A percentile compares a stretch with the other conserved stretches of the same genome.
phyloP scores from a whole-genome alignment of 2,888 invertebrate genomes.

The Tuberolachnus salignus region DNA sequence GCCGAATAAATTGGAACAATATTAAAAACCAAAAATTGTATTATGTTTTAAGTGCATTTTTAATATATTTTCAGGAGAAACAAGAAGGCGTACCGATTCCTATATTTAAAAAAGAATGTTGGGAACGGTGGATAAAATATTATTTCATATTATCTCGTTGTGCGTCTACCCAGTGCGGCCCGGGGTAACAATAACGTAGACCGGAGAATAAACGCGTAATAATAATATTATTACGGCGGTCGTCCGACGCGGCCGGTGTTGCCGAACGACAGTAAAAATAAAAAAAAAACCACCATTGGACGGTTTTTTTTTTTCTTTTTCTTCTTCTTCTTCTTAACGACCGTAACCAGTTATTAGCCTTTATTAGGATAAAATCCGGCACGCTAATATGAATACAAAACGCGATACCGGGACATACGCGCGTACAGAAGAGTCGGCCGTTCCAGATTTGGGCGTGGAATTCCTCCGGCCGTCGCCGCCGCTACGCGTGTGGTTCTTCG shows the following conservation, averaged over 20 bases:
- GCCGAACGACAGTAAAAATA: no score
- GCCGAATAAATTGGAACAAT: no score
- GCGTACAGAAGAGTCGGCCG: no score
- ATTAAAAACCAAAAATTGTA: no score
- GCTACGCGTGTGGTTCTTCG: background rate
- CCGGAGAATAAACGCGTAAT: background rate
- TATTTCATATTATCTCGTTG: background rate
- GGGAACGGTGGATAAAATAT: no score
- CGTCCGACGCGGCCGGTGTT: no score
- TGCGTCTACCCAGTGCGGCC: background rate
- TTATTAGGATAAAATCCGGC: conserved; percentile 51
- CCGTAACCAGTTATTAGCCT: conserved; percentile 33
- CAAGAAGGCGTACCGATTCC: no score
- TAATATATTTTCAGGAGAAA: no score
- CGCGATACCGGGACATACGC: background rate
- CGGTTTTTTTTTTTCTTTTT: no score
- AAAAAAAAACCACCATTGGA: no score
- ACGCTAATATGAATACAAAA: conserved; percentile 53
- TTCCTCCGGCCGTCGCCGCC: conserved; percentile 1
- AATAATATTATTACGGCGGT: background rate
- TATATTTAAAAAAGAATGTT: no score
- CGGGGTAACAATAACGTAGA: background rate
- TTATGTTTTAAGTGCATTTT: no score
- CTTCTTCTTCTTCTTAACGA: conserved; percentile 31
- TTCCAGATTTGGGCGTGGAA: conserved; percentile 55